Base-by-base conservation (phyloP, 2,113 vertebrate species). In the Electrona antarctica region DNA sequence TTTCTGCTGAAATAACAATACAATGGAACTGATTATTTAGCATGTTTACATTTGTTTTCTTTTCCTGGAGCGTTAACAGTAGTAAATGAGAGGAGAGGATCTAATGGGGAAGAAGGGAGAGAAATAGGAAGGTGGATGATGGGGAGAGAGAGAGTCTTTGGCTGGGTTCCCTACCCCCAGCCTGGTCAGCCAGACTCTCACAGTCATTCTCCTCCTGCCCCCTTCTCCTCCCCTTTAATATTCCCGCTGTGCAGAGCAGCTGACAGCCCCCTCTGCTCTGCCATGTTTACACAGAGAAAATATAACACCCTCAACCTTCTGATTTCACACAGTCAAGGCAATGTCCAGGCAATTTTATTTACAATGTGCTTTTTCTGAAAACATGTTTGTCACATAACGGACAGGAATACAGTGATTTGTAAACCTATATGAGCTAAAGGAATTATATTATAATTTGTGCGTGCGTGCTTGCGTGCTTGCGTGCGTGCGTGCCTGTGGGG, bases 191-290 rank as follows among this genome's bases (percentile, higher is more conserved):
- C n/a, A n/a, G 13, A 11, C 60, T 28, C 49, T 52, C n/a, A 13
- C 13, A 57, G 55, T 45, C 29, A 12, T 64, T 28, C 11, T 29
- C 14, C 41, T 63, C 7, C 11, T 21, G 46, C 46, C 47, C 10
- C n/a, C 47, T 46, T 15, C 46, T 47, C 63, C 45, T 52, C 63
- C 63, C 33, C 10, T 47, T 33, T 13, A 49, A 10, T 65, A 29
- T 45, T 15, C 51, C 64, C 8, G 45, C 50, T 55, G 50, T 45
- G 51, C 64, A 55, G 15, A 15, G 33, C 64, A 56, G 33, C 65
- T 52, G 33, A 56, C 54, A 57, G 13, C 13, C 54, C 4, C 11
- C n/a, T 41, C 49, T 28, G n/a, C 10, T 58, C 54, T 8, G 28
- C 3, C 3, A 11, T 52, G 2, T 2, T 13, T 13, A 67, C 29